These are phyloP conservation scores for Melipona beecheii DNA, from an alignment of 2,888 invertebrate species.

Conservation along the genomic window DNA sequence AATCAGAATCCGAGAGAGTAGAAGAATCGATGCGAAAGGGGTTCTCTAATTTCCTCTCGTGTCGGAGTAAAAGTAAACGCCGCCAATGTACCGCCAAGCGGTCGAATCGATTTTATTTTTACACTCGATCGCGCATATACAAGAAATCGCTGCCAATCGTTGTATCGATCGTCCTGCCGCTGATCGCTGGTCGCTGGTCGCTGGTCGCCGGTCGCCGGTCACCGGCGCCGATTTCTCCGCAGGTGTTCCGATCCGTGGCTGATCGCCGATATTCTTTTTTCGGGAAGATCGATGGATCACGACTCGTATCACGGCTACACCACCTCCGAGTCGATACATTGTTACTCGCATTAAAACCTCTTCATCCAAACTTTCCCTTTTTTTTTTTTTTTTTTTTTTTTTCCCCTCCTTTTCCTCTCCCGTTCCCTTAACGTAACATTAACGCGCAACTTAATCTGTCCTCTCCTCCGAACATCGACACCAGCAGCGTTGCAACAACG, in stretches of 20 bases:
- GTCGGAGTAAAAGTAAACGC: slow-evolving; percentile 65
- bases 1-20: too few species aligned
- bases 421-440: slow-evolving; percentile 8
- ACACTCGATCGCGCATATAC: slow-evolving; percentile 53
- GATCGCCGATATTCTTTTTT: slow-evolving; percentile 51
- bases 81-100: slow-evolving; percentile 64
- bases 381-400: neutral
- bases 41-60: neutral
- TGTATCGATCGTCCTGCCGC: slow-evolving; percentile 53
- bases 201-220: slow-evolving; percentile 46
- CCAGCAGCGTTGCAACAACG: too few species aligned
- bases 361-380: slow-evolving; percentile 33
- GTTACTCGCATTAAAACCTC: slow-evolving; percentile 46
- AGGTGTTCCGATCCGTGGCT: slow-evolving; percentile 65
- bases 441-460: slow-evolving; percentile 30
- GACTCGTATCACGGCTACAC: slow-evolving; percentile 38
- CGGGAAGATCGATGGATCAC: slow-evolving; percentile 50
- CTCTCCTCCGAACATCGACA: neutral
- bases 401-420: neutral
- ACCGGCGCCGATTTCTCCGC: slow-evolving; percentile 70
- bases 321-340: slow-evolving; percentile 36
- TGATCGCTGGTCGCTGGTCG: slow-evolving; percentile 50
- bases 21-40: neutral
- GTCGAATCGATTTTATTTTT: slow-evolving; percentile 47
- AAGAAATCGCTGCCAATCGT: slow-evolving; percentile 61